Conservation (phyloP, 2,797 vertebrate genomes). For the Sebastes nivosus region DNA sequence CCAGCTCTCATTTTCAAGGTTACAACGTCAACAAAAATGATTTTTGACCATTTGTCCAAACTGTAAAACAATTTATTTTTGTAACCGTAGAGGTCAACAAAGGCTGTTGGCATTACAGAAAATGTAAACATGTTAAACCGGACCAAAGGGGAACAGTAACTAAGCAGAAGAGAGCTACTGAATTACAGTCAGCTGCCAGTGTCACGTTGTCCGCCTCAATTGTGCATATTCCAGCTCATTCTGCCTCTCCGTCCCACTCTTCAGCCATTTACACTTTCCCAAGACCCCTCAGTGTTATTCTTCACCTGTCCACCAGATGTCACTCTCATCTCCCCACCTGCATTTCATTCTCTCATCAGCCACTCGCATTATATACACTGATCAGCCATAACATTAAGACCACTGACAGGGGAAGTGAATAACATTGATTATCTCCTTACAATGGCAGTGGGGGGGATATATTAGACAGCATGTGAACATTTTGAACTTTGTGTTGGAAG, state of each 20-base stretch:
- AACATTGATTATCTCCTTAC: no score
- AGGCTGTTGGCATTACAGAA: background rate
- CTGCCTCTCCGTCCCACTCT: background rate
- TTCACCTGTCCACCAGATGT: background rate
- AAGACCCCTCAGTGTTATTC: background rate
- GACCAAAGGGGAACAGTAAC: background rate
- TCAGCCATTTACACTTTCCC: background rate
- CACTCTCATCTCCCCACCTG: background rate
- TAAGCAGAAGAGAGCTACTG: background rate
- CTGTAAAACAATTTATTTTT: background rate
- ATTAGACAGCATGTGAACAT: no score
- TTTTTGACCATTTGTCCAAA: background rate
- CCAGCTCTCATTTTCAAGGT: constrained; percentile 23
- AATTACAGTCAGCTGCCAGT: background rate
- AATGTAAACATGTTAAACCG: background rate
- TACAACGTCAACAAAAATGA: background rate
- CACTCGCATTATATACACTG: background rate
- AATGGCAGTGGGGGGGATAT: no score
- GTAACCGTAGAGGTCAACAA: background rate
- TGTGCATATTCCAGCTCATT: background rate
- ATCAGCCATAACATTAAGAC: no score
- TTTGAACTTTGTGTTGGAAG: no score
- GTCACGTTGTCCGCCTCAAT: background rate
- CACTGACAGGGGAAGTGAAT: no score
- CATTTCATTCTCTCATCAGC: background rate